A percentile compares a stretch with the other conserved stretches of the same genome.
phyloP scores from a whole-genome alignment of 2,113 vertebrate species.

The Cryptomyrus ogoouensis region DNA sequence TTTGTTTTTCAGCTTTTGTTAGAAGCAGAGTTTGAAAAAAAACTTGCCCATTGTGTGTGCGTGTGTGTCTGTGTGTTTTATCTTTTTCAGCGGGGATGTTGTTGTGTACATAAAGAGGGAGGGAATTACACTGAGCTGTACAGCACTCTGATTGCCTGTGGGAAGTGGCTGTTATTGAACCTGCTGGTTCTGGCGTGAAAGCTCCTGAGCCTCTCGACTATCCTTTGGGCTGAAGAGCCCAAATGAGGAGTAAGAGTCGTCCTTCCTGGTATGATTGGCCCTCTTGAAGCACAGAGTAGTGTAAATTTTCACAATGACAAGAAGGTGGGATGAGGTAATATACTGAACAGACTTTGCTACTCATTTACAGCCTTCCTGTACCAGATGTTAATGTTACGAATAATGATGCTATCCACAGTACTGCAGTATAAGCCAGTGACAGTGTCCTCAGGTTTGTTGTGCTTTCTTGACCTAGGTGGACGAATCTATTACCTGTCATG shows the following conservation, averaged over 20 bases:
- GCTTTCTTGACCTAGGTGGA: not conserved
- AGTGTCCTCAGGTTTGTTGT: not conserved
- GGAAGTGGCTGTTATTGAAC: not conserved
- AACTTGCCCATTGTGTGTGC: not conserved
- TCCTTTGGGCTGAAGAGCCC: not conserved
- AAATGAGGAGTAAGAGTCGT: not conserved
- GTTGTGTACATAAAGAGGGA: not conserved
- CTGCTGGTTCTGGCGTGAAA: not conserved
- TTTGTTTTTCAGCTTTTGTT: not conserved
- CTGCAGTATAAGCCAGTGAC: not conserved
- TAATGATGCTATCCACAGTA: not conserved
- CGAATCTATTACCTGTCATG: not conserved
- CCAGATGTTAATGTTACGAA: not conserved
- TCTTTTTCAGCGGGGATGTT: not conserved
- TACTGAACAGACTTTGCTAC: not conserved
- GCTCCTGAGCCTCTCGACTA: not conserved
- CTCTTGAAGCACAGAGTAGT: not conserved
- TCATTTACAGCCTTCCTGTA: not conserved
- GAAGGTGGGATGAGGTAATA: not conserved
- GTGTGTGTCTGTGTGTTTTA: not conserved
- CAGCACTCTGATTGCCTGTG: not conserved
- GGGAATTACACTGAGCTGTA: not conserved
- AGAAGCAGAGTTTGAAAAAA: not conserved
- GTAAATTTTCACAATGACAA: not conserved
- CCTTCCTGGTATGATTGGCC: not conserved